Evolutionary conservation across 2,888 invertebrate genomes (phyloP), one percentile per base, ranked within the genome.

Genomic region (Drosophila macrospina): DNA sequence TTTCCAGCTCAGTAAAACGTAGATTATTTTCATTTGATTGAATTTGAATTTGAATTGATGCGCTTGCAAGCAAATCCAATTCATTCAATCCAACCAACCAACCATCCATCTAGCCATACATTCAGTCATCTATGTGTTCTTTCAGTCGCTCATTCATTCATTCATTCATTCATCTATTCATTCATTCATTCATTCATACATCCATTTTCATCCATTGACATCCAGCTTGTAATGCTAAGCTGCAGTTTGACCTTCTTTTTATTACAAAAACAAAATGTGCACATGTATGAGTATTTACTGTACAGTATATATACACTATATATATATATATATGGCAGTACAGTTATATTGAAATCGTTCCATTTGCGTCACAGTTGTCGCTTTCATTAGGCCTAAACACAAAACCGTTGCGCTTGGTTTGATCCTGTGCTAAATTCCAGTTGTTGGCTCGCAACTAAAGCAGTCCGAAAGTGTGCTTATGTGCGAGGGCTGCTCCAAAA

Each of bases 41-140:
- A 74, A 80, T 82, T 82, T 80, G 80, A 74, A 80, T 82, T 77
- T 45, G 60, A 70, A 61, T 63, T 62, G 63, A 67, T 74, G 74
- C 67, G 67, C 60, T 75, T 54, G 60, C 62, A 54, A 55, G 51
- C 62, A 60, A 67, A 75, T 62, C 54, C 57, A 56, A 74, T 69
- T 64, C 61, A 74, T 69, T 64, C 54, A 37, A 20, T 15, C 24
- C 56, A 63, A 4, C 47, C 39, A 62, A n/a, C 15, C 47, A 47
- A 20, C 20, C 20, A 20, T 3, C 1, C 20, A 3, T 20, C 3
- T 3, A 20, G 3, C 3, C 20, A 20, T 34, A 13, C 41, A 28
- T 52, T 11, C 65, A 71, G 48, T 45, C 39, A 52, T 20, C n/a
- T 24, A 34, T 37, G 6, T 26, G 5, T 28, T 7, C 24, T 39